These are phyloP conservation scores for Drosophila mercatorum DNA, from an alignment of 2,888 invertebrate genomes.

Conservation along the genomic window DNA sequence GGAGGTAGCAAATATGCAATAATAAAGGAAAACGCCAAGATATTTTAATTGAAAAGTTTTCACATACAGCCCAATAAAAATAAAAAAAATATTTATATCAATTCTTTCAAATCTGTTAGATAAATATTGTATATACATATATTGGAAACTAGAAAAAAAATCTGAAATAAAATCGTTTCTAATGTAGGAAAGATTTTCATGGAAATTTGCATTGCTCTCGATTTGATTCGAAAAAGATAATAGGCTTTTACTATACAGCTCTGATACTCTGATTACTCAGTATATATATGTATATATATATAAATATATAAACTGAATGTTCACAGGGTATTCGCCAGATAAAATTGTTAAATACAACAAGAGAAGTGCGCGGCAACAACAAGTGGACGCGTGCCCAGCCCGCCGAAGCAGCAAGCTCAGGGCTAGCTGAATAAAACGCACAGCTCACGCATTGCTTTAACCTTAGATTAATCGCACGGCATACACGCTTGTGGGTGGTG, in stretches of 20 bases:
- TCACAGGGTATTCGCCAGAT: slow-evolving; percentile 40
- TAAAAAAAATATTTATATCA: no score
- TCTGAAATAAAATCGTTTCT: no score
- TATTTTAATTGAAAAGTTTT: no score
- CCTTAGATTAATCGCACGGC: slow-evolving; percentile 72
- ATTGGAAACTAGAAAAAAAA: no score
- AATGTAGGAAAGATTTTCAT: no score
- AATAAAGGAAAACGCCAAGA: no score
- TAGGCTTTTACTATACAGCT: background rate
- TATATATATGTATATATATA: background rate
- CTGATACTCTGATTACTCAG: background rate
- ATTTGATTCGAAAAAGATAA: no score
- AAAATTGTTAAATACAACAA: slow-evolving; percentile 59
- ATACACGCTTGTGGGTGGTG: slow-evolving; percentile 34
- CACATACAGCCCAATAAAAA: no score
- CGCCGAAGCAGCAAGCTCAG: background rate
- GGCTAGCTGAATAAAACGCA: slow-evolving; percentile 16
- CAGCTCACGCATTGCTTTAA: slow-evolving; percentile 49
- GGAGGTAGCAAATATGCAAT: no score
- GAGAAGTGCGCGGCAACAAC: slow-evolving; percentile 39
- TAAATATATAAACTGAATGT: background rate
- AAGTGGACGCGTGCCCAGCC: slow-evolving; percentile 33
- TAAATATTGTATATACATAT: no score
- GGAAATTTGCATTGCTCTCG: no score
- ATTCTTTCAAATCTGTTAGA: no score